phyloP scores from a whole-genome alignment of 2,113 vertebrate genomes.

The Urocolius indicus region DNA sequence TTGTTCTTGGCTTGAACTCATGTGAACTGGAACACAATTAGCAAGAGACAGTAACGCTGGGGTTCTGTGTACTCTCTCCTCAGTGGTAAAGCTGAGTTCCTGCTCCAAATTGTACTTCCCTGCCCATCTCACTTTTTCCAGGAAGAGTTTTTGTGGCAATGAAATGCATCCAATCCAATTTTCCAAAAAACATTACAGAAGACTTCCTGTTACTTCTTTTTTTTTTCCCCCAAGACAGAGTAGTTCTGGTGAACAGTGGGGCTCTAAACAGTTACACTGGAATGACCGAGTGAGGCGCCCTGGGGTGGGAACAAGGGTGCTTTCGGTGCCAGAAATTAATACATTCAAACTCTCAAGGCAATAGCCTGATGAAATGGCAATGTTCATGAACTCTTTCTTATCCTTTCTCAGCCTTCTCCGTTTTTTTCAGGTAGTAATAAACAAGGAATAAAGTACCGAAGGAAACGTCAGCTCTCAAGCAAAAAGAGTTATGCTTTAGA shows the following conservation, averaged over 20 bases:
- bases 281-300: neutral
- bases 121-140: constrained; percentile 4
- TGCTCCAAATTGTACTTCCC: neutral
- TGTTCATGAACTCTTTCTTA: neutral
- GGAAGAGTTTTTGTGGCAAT: neutral
- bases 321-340: neutral
- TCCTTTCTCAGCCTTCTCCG: neutral
- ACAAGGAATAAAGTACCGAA: neutral
- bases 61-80: neutral
- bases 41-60: neutral
- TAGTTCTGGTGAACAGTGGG: neutral
- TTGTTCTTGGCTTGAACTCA: constrained; percentile 33
- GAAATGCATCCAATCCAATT: neutral
- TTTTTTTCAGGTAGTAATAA: neutral
- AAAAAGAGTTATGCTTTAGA: neutral
- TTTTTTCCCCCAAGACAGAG: rapidly evolving
- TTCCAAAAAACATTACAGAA: neutral
- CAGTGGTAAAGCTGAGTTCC: neutral
- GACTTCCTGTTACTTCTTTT: neutral
- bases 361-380: neutral
- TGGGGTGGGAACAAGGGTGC: neutral
- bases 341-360: neutral
- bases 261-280: neutral
- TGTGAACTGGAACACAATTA: constrained; percentile 22
- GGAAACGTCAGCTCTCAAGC: neutral